Evolutionary conservation across 2,113 vertebrate genomes (phyloP), one percentile per base, ranked within the genome.

Genomic region (Anhinga anhinga): DNA sequence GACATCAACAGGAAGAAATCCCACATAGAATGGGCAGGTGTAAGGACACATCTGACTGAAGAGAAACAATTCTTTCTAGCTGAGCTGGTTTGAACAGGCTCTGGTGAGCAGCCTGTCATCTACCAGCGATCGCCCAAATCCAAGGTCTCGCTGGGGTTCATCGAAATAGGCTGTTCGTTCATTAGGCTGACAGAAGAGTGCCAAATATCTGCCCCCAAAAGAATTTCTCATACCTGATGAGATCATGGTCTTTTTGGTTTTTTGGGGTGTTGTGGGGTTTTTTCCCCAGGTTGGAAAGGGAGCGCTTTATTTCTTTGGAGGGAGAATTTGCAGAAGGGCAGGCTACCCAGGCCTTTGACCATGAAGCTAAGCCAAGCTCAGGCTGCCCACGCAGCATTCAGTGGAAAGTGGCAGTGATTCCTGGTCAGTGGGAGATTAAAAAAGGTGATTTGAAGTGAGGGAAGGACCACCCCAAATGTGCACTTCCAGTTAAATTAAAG

Each of bases 1-100:
- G 77, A 87, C 76, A 95, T 67, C 10, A 58, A 67, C 61, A 86
- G 83, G 80, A 92, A 93, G 63, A 86, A 88, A 93, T 81, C 92
- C 72, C 94, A 89, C 76, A 76, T 72, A 91, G 58, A 52, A 92
- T 21, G 16, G 61, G 47, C 0, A 4, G 80, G 59, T 20, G 17
- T 63, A 78, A 88, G 72, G 86, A 67, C 16, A 13, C 0, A 0
- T 65, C 62, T 72, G 77, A 59, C 10, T 38, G 62, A 91, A 93
- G 22, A 7, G 44, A 76, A 85, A 52, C 34, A 26, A 76, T 49
- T 82, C 34, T n/a, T 95, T 82, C 44, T 72, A 62, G 61, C 79
- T 86, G 88, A 83, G 79, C 44, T 88, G 74, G 9, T 78, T 79
- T 86, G 62, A 93, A 86, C 92, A 71, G 71, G n/a, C 86, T 88